Evolutionary conservation across 2,797 vertebrate genomes (phyloP), one percentile per base, ranked within the genome.

Genomic region (Falco biarmicus): DNA sequence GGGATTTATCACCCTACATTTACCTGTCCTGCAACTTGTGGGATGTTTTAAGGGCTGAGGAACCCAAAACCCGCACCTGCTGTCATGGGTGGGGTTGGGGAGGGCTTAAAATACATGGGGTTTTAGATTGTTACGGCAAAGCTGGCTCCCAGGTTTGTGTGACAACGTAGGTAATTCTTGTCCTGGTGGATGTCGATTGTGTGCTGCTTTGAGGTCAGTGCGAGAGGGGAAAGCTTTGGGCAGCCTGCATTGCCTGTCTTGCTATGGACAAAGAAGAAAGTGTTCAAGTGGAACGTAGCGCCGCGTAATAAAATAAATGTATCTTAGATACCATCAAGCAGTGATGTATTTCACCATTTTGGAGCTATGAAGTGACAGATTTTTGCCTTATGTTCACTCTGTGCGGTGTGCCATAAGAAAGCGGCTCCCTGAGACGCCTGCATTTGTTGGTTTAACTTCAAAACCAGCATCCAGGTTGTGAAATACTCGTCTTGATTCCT

Each of bases 131-230:
- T 51, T 7, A 0, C 54, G 47, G 37, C 43, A 61, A 75, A 77
- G 26, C 29, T 48, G 56, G 34, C 39, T 63, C 1, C 32, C 9
- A 21, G 41, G 13, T 65, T 90, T 86, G 34, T 63, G 28, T 2
- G 5, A 50, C 29, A 32, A 3, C 0, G 1, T 17, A 26, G n/a
- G 12, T 26, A 6, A 1, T 45, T 91, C 65, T 84, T 31, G 47
- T 71, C 39, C 32, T 29, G 19, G 41, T 25, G 68, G 41, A 17
- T 1, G 0, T 28, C 19, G 21, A 8, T 43, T 2, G 2, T 54
- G 43, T 45, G 7, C 19, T 10, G 34, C 39, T 78, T 69, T 54
- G 37, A 41, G 48, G 47, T 66, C 47, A 50, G 15, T 6, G n/a
- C 5, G 25, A 85, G 73, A 73, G 21, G 64, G 10, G 32, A 48